Percentiles rank a stretch among this genome's conserved stretches.
phyloP scores from a whole-genome alignment of 2,797 vertebrate species.

The Delichon dasypus region DNA sequence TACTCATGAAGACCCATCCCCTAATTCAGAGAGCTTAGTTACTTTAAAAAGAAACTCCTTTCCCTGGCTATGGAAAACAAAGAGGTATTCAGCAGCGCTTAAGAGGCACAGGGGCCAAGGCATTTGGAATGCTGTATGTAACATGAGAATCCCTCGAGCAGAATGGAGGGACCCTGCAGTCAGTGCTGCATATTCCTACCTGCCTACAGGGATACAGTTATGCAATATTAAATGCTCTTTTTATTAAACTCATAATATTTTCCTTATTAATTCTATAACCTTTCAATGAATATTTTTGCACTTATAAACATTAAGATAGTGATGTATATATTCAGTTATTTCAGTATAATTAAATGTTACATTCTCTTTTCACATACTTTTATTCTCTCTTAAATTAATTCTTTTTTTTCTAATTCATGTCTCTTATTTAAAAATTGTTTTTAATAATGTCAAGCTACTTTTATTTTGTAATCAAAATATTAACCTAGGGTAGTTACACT shows the following conservation, averaged over 20 bases:
- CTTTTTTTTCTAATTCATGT: not conserved
- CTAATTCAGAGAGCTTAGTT: not conserved
- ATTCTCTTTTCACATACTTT: not conserved
- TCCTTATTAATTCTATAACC: conserved; percentile 1
- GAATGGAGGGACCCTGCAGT: not conserved
- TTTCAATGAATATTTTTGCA: not conserved
- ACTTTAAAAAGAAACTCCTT: not conserved
- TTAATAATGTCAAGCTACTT: not conserved
- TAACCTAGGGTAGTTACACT: not conserved
- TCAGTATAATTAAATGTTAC: not conserved
- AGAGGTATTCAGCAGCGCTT: not conserved
- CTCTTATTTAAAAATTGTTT: not conserved
- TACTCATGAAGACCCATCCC: not conserved
- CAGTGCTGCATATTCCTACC: not conserved
- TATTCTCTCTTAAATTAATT: not conserved
- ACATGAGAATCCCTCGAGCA: conserved; percentile 25
- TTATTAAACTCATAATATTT: conserved; percentile 34
- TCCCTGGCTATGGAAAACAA: not conserved
- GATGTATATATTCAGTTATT: not conserved
- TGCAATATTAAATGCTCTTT: conserved; percentile 17
- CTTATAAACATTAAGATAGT: not conserved
- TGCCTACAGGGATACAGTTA: not conserved
- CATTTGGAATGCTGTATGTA: conserved; percentile 15
- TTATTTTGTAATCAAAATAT: not conserved
- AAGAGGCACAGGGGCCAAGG: conserved; percentile 5